phyloP scores from a whole-genome alignment of 2,888 invertebrate species.

The Cantharis nigra region DNA sequence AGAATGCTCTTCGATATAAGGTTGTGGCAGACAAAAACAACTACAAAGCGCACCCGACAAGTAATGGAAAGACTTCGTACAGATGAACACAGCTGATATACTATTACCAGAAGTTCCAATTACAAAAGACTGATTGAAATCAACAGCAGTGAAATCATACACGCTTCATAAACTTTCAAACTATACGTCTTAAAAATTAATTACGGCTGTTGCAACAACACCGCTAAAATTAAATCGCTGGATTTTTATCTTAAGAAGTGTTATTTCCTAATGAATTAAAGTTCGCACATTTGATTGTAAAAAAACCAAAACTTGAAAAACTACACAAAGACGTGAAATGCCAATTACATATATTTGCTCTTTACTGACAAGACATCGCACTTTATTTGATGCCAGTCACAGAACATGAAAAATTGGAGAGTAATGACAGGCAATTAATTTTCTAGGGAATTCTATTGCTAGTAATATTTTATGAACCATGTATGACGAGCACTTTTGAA shows the following conservation, averaged over 20 bases:
- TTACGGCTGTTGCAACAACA: slow-evolving; percentile 4
- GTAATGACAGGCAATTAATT: slow-evolving; percentile 37
- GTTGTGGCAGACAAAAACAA: slow-evolving; percentile 32
- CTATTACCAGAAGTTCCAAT: slow-evolving; percentile 30
- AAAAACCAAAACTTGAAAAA: background rate
- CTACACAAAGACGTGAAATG: slow-evolving; percentile 15
- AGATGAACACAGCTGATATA: slow-evolving; percentile 28
- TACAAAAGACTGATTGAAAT: slow-evolving; percentile 30
- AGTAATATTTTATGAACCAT: slow-evolving; percentile 29
- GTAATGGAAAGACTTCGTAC: slow-evolving; percentile 28
- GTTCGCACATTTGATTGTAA: background rate
- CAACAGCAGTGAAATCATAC: slow-evolving; percentile 23
- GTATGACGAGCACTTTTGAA: slow-evolving; percentile 30
- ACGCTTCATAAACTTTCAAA: slow-evolving; percentile 21
- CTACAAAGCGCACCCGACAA: slow-evolving; percentile 32
- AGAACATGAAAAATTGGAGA: slow-evolving; percentile 33
- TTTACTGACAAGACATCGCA: slow-evolving; percentile 7
- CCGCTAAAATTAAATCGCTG: background rate
- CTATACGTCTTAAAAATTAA: slow-evolving; percentile 26
- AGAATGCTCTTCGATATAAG: slow-evolving; percentile 33
- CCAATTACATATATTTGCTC: slow-evolving; percentile 20
- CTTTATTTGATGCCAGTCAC: slow-evolving; percentile 21
- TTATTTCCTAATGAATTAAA: background rate
- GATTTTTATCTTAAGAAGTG: background rate
- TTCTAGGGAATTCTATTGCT: slow-evolving; percentile 30